phyloP scores from a whole-genome alignment of 1,140 invertebrate genomes.

The Tetragonula clypearis region DNA sequence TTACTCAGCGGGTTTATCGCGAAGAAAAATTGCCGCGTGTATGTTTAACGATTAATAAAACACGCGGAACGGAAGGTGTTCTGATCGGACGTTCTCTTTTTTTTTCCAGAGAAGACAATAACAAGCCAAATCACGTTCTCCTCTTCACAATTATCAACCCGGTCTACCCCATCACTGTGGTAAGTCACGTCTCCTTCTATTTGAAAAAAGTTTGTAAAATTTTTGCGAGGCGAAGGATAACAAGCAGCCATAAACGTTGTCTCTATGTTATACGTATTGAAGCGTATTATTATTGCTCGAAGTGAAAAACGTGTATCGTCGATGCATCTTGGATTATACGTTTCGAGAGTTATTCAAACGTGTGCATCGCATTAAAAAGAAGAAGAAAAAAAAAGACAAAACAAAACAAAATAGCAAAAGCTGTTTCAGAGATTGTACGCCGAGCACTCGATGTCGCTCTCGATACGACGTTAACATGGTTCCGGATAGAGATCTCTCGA shows the following conservation, averaged over 20 bases:
- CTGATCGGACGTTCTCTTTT: conserved; percentile 1
- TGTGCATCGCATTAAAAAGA: neutral
- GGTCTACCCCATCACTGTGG: conserved; percentile 99
- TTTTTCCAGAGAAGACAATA: conserved; percentile 80
- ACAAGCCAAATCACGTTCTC: conserved; percentile 94
- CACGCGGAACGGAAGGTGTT: neutral
- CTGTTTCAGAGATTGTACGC: neutral
- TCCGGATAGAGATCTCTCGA: neutral
- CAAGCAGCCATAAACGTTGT: too few relatives aligned
- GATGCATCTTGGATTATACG: neutral
- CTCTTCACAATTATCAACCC: conserved; percentile 98
- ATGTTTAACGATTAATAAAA: neutral
- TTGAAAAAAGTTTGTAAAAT: neutral
- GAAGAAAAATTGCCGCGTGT: neutral
- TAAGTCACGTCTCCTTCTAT: conserved; percentile 84
- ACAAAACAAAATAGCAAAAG: neutral
- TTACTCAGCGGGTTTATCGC: neutral
- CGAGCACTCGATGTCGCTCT: neutral
- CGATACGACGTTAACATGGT: neutral
- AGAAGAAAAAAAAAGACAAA: too few relatives aligned
- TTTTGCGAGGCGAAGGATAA: neutral
- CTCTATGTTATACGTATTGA: too few relatives aligned
- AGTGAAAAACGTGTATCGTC: too few relatives aligned
- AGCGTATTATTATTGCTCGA: too few relatives aligned
- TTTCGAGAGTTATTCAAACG: neutral